phyloP scores from a whole-genome alignment of 1,140 invertebrate species.

The Sipha flava region DNA sequence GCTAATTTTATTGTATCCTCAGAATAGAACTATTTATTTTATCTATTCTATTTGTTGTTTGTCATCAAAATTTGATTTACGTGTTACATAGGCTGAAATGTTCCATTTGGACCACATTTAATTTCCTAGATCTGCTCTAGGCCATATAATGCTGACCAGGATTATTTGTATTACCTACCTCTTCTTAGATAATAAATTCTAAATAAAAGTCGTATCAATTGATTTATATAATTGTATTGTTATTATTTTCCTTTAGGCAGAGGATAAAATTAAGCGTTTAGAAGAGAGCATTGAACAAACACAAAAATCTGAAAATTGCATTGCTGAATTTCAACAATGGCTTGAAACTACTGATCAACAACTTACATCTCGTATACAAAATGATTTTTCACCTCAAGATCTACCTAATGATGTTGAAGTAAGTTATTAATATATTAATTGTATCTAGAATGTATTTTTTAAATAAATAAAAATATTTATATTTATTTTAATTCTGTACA shows the following conservation, averaged over 20 bases:
- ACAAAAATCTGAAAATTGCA: slow-evolving; percentile 65
- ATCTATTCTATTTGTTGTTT: too few relatives aligned
- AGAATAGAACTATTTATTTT: too few relatives aligned
- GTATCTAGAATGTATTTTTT: background rate
- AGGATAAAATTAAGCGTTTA: slow-evolving; percentile 59
- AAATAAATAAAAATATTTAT: background rate
- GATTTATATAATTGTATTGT: background rate
- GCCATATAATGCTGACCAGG: too few relatives aligned
- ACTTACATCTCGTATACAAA: slow-evolving; percentile 63
- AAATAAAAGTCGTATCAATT: too few relatives aligned
- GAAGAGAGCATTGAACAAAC: slow-evolving; percentile 69
- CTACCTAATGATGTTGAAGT: slow-evolving; percentile 73
- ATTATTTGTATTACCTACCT: too few relatives aligned
- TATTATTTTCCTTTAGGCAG: slow-evolving; percentile 50
- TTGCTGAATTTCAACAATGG: slow-evolving; percentile 69
- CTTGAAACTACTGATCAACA: slow-evolving; percentile 60
- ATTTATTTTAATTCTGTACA: too few relatives aligned
- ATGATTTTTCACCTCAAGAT: slow-evolving; percentile 70
- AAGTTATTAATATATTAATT: slow-evolving; percentile 37
- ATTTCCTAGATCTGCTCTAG: too few relatives aligned
- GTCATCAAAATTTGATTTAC: too few relatives aligned
- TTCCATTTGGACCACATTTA: too few relatives aligned
- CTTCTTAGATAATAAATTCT: too few relatives aligned
- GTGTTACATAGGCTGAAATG: too few relatives aligned
- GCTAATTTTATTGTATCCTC: too few relatives aligned